phyloP scores from a whole-genome alignment of 1,140 invertebrate genomes.

The Scaptomyza pallida region DNA sequence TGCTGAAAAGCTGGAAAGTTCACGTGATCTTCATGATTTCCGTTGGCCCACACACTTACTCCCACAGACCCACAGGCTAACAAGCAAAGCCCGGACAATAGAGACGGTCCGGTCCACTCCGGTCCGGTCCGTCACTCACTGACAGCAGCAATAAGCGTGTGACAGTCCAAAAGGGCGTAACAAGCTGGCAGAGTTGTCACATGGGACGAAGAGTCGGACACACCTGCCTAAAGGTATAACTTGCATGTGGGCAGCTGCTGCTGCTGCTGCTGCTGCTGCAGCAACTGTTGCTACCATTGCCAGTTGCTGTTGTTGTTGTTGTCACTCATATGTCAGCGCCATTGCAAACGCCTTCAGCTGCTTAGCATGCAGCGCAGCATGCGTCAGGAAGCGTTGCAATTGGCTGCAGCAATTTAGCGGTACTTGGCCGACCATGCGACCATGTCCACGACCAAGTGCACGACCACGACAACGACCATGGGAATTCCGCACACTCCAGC shows the following conservation, averaged over 20 bases:
- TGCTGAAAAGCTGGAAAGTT: no score
- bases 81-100: no score
- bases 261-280: background rate
- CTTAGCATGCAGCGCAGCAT: conserved; percentile 72
- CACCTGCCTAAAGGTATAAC: conserved; percentile 58
- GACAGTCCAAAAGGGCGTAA: conserved; percentile 72
- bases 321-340: conserved; percentile 62
- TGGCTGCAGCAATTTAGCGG: conserved; percentile 74
- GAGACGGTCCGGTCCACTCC: no score
- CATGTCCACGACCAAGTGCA: conserved; percentile 12
- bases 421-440: conserved; percentile 60
- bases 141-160: conserved; percentile 68
- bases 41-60: conserved; percentile 42
- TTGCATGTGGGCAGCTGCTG: conserved; percentile 56
- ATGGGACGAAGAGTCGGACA: conserved; percentile 32
- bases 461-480: conserved; percentile 55
- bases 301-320: conserved; percentile 39
- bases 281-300: conserved; percentile 3
- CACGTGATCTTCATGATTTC: conserved; percentile 48
- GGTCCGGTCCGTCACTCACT: conserved; percentile 27
- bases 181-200: conserved; percentile 70
- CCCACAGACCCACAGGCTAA: conserved; percentile 12
- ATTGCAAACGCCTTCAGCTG: conserved; percentile 59
- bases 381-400: conserved; percentile 62
- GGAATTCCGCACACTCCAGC: conserved; percentile 53